Evolutionary conservation across 2,797 vertebrate genomes (phyloP), one percentile per base, ranked within the genome.

Genomic region (Schizopygopsis pylzovi): DNA sequence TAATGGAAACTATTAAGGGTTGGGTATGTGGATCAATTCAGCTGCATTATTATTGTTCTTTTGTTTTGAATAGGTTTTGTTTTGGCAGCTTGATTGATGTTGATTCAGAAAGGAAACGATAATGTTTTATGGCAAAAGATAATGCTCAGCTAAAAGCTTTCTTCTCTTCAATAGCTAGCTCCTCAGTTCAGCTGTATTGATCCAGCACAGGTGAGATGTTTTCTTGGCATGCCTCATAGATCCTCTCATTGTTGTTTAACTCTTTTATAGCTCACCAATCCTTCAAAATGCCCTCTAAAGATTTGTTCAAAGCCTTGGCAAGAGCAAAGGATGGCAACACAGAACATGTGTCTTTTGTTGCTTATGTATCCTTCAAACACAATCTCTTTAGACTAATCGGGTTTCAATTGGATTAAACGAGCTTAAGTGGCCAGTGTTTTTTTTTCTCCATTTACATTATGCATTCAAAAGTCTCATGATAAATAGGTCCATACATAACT

Each of bases 191-290:
- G 49, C 22, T 82, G 43, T 78, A 84, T 77, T 68, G 82, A 84
- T 78, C 45, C 73, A 56, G 82, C 73, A 41, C 61, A 78, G 82
- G 82, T 78, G 73, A 84, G 61, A 84, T n/a, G 33, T 78, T 84
- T 84, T 77, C 12, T 67, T 77, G 82, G 47, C 73, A 68, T 6
- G 15, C 22, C 43, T 76, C 43, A 78, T 33, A 43, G 33, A 84
- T 78, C 16, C 82, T 54, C 37, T 56, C 37, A 41, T 56, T 84
- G 45, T 84, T 84, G 22, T 54, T 47, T 76, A 37, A 83, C 45
- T 54, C 72, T 63, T 63, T 83, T 63, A 37, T 83, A 37, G 16
- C 41, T 75, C 41, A 18, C 33, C 80, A 56, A 6, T 43, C 49
- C 67, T 71, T 61, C 54, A 72, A 43, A 72, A 72, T 8, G 39